Evolutionary conservation across 2,797 vertebrate genomes (phyloP).

Genomic region (Tympanoctomys barrerae): DNA sequence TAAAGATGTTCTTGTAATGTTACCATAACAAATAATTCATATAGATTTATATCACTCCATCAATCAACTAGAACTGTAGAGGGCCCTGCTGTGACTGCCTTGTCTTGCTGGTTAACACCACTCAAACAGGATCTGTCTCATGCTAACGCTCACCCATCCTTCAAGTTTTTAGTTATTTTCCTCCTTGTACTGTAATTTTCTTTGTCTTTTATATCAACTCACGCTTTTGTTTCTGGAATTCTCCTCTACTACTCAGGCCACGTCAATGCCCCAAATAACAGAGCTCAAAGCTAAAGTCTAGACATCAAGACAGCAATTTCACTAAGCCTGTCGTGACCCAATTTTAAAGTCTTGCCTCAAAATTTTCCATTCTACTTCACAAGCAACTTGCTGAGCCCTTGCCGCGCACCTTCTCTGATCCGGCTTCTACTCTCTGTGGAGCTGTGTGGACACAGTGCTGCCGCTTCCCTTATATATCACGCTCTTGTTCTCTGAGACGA

Average conservation of each 20-base stretch:
- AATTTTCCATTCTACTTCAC: not conserved
- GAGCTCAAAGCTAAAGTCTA: not conserved
- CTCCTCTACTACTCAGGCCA: not conserved
- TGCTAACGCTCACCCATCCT: not conserved
- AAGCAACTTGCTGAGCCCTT: not conserved
- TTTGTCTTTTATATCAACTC: not conserved
- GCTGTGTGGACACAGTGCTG: rapidly evolving
- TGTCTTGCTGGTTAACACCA: not conserved
- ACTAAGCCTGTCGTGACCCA: not conserved
- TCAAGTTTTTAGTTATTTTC: not conserved
- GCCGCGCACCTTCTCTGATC: not conserved
- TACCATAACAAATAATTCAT: not conserved
- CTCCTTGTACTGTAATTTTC: not conserved
- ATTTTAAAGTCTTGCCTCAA: not conserved
- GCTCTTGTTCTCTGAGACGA: not conserved
- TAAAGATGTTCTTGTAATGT: not conserved
- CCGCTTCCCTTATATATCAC: no score
- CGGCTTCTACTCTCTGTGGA: not conserved
- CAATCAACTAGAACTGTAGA: not conserved
- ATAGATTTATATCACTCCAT: not conserved
- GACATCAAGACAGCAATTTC: not conserved
- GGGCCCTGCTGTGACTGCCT: not conserved
- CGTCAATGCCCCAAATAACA: not conserved
- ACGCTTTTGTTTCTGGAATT: not conserved
- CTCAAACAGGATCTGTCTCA: not conserved